These are phyloP conservation scores for Pelusios castaneus DNA, from an alignment of 2,113 vertebrate species.

Conservation along the genomic window DNA sequence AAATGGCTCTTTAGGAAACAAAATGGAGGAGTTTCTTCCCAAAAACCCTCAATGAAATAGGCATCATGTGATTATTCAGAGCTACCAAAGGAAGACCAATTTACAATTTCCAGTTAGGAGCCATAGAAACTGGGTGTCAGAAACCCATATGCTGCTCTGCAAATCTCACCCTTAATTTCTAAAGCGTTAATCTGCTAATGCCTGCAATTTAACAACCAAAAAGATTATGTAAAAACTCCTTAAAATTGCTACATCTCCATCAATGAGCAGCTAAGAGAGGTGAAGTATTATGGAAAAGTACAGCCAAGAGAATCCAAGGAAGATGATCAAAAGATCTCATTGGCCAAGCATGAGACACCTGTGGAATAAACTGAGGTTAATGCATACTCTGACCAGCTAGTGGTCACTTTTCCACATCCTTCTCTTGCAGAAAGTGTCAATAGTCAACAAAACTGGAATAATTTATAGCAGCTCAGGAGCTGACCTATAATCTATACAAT, in stretches of 20 bases:
- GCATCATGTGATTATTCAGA: too few species aligned
- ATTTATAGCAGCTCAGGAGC: not conserved
- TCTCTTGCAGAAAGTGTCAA: not conserved
- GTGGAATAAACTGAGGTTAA: not conserved
- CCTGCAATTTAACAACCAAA: too few species aligned
- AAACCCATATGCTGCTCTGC: too few species aligned
- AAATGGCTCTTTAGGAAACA: too few species aligned
- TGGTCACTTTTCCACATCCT: not conserved
- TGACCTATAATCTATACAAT: not conserved
- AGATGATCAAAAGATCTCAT: not conserved
- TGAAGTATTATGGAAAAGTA: not conserved
- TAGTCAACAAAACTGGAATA: not conserved
- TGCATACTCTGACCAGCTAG: not conserved
- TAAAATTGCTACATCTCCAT: not conserved
- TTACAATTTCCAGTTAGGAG: too few species aligned
- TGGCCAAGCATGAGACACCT: not conserved
- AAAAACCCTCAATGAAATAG: too few species aligned
- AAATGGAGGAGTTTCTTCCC: too few species aligned
- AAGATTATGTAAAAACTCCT: too few species aligned
- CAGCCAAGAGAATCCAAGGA: not conserved
- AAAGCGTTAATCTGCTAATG: too few species aligned
- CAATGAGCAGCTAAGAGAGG: not conserved
- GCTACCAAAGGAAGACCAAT: too few species aligned
- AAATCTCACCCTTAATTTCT: too few species aligned
- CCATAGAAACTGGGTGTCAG: too few species aligned